Percentiles rank a stretch among this genome's conserved stretches.
phyloP scores from a whole-genome alignment of 1,140 invertebrate genomes.

The Pogonomyrmex barbatus region DNA sequence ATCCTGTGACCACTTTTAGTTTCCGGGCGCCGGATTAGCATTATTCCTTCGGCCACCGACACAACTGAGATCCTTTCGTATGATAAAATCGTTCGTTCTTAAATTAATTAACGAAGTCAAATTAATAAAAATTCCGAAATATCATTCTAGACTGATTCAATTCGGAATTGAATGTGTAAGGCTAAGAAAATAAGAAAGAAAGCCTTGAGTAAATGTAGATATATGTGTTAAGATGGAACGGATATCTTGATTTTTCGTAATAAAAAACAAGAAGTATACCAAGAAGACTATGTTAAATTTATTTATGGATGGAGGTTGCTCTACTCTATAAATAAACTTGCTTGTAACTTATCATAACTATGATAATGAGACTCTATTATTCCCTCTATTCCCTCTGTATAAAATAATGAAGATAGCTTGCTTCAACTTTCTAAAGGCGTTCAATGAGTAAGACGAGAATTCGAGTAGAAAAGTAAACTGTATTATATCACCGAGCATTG shows the following conservation, averaged over 20 bases:
- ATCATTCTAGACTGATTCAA: neutral
- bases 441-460: neutral
- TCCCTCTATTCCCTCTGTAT: neutral
- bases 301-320: slow-evolving; percentile 11
- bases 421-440: slow-evolving; percentile 11
- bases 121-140: neutral
- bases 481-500: neutral
- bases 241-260: neutral
- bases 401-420: slow-evolving; percentile 6
- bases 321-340: neutral
- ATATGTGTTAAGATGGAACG: neutral
- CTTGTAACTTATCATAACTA: slow-evolving; percentile 25
- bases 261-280: neutral
- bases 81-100: neutral
- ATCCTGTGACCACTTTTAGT: neutral
- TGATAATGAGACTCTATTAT: neutral
- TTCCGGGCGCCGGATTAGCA: neutral
- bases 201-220: neutral
- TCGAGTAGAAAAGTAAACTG: neutral
- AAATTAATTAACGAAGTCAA: neutral
- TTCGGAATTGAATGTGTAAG: neutral
- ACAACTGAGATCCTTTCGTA: neutral
- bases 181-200: neutral
- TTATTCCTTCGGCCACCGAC: neutral
- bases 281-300: slow-evolving; percentile 4